Conservation (phyloP, 2,113 vertebrate species). For the Puma concolor region DNA sequence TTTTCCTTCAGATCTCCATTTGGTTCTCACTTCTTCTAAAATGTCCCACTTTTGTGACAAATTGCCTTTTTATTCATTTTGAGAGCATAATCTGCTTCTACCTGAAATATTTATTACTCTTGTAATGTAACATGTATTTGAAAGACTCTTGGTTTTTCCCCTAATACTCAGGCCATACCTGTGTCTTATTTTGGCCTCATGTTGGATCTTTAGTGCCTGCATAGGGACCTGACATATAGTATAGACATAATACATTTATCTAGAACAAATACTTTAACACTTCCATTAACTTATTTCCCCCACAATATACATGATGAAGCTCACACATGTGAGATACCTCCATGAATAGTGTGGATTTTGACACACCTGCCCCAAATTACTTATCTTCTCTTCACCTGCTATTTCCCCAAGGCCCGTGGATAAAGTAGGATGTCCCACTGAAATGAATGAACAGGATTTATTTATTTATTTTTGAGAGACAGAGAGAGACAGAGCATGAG, state of each 20-base stretch:
- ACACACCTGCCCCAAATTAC: not conserved
- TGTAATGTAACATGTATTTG: not conserved
- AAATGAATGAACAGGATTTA: not conserved
- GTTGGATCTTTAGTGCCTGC: not conserved
- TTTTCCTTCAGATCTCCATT: not conserved
- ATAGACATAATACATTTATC: not conserved
- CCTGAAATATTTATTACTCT: not conserved
- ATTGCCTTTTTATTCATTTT: not conserved
- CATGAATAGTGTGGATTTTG: not conserved
- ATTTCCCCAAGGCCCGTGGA: not conserved
- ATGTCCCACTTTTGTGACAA: not conserved
- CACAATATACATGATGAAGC: not conserved
- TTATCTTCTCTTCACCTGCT: not conserved
- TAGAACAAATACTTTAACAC: not conserved
- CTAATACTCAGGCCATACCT: not conserved
- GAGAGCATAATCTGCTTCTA: not conserved
- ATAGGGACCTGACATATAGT: not conserved
- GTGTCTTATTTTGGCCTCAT: not conserved
- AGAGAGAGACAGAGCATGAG: too few species aligned
- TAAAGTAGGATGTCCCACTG: not conserved
- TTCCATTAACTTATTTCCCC: not conserved
- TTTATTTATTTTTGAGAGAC: too few species aligned
- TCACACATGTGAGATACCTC: not conserved
- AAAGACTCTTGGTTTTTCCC: not conserved
- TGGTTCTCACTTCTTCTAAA: not conserved